Percentiles rank a stretch among this genome's conserved stretches.
Conservation (phyloP, 2,797 vertebrate species). For the Thripadectes ignobilis region DNA sequence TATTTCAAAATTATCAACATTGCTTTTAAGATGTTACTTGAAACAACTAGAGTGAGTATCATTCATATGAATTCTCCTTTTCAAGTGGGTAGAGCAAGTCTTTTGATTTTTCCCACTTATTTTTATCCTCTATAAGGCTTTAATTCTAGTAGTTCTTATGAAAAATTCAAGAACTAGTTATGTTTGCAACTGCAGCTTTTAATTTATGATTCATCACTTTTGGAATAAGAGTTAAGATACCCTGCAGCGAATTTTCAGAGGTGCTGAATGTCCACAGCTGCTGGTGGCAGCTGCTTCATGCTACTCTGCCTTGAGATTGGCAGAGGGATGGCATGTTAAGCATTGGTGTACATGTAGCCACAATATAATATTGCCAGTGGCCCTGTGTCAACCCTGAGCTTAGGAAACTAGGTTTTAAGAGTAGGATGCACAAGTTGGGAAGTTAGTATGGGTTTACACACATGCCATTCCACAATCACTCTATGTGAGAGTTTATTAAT, state of each 20-base stretch:
- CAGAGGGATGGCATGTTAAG: background rate
- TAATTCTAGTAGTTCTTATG: conserved; percentile 17
- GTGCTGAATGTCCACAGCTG: conserved; percentile 27
- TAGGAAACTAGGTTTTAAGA: background rate
- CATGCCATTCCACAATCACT: background rate
- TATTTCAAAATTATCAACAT: background rate
- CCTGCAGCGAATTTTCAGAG: conserved; percentile 24
- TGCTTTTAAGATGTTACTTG: conserved; percentile 3
- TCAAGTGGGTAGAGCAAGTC: background rate
- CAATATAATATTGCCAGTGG: background rate
- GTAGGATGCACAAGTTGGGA: background rate
- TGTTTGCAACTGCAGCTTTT: conserved; percentile 4
- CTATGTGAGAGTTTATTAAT: background rate
- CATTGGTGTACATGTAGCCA: background rate
- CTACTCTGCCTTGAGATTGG: background rate
- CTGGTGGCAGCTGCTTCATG: background rate
- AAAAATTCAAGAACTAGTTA: conserved; percentile 30
- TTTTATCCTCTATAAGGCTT: conserved; percentile 6
- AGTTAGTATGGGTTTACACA: background rate
- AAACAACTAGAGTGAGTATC: background rate
- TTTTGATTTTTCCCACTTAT: conserved; percentile 33
- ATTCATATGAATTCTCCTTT: background rate
- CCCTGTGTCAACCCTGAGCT: background rate
- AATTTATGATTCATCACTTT: conserved; percentile 13
- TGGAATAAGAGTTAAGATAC: conserved; percentile 1